Evolutionary conservation across 2,797 vertebrate genomes (phyloP), one percentile per base, ranked within the genome.

Genomic region (Acanthurus lineatus): DNA sequence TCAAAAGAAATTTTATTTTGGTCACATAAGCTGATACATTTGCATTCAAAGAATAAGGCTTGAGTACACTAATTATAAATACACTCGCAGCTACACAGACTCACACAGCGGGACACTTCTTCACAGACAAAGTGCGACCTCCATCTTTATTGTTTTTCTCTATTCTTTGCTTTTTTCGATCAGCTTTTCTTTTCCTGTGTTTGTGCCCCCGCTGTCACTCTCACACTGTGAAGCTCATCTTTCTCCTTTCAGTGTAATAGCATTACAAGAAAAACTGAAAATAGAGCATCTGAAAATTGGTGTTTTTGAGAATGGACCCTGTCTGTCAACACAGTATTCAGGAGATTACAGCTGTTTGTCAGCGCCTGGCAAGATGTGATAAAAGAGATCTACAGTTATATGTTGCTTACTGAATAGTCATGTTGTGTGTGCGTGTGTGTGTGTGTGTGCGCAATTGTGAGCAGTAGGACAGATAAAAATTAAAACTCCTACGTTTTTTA

Each of bases 331-430:
- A 51, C 42, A 35, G 42, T n/a, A 3, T 77, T 73, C 44, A 56
- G 59, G 61, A 83, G 76, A 91, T 90, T 77, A 76, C 83, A 54
- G 82, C 70, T 81, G 80, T 90, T 89, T 87, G 77, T 84, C 73
- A 66, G 69, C n/a, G 48, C 83, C 78, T 73, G 78, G 64, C 45
- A 59, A 73, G 79, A 83, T 81, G 69, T 64, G 76, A 87, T 91
- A 65, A 88, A 83, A 69, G 44, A 73, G 69, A 82, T 85, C 52
- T 48, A 42, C 40, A 10, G 40, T 42, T 42, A 32, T 81, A 69
- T 85, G 77, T 48, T 28, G 40, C 59, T 81, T 60, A 54, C 70
- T 66, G 48, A 67, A 42, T 53, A 10, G 42, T 11, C 60, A 40
- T 69, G 54, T 67, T 38, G 6, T 35, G 20, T 66, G 45, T 58